These are phyloP conservation scores for Catocala fraxini DNA, from an alignment of 2,888 invertebrate species.

Conservation along the genomic window DNA sequence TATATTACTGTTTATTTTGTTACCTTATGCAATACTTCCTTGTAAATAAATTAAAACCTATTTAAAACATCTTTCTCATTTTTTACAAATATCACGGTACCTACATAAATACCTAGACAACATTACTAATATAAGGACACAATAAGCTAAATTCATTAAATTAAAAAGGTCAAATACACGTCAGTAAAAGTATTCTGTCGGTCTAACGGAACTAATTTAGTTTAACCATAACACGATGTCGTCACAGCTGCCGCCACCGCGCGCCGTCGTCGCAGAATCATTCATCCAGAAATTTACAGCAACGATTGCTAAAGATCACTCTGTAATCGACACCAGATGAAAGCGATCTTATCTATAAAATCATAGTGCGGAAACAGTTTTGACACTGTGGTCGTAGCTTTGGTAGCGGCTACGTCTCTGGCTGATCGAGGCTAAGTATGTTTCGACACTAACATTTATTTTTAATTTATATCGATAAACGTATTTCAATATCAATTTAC, in stretches of 20 bases:
- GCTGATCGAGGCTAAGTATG: slow-evolving; percentile 49
- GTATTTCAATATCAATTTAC: neutral
- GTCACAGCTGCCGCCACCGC: slow-evolving; percentile 57
- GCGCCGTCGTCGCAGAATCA: slow-evolving; percentile 66
- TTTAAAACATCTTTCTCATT: slow-evolving; percentile 27
- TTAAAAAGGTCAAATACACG: slow-evolving; percentile 41
- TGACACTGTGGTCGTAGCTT: slow-evolving; percentile 72
- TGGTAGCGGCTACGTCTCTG: slow-evolving; percentile 57
- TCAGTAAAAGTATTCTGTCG: slow-evolving; percentile 44
- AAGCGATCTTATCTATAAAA: slow-evolving; percentile 85
- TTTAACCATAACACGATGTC: slow-evolving; percentile 78
- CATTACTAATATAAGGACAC: too few species aligned
- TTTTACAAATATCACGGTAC: slow-evolving; percentile 9
- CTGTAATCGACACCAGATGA: slow-evolving; percentile 82
- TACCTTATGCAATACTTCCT: slow-evolving; percentile 66
- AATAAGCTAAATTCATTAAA: too few species aligned
- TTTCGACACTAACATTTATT: slow-evolving; percentile 8
- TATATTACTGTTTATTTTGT: slow-evolving; percentile 66
- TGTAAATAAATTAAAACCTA: slow-evolving; percentile 75
- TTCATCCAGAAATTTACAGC: slow-evolving; percentile 84
- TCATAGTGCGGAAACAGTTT: slow-evolving; percentile 74
- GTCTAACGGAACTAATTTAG: slow-evolving; percentile 78
- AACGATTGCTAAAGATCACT: slow-evolving; percentile 82
- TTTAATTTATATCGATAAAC: neutral
- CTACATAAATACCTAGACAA: neutral